Percentiles rank a stretch among this genome's conserved stretches.
These are phyloP conservation scores for Columba guinea DNA, from an alignment of 2,797 vertebrate genomes.

Conservation along the genomic window DNA sequence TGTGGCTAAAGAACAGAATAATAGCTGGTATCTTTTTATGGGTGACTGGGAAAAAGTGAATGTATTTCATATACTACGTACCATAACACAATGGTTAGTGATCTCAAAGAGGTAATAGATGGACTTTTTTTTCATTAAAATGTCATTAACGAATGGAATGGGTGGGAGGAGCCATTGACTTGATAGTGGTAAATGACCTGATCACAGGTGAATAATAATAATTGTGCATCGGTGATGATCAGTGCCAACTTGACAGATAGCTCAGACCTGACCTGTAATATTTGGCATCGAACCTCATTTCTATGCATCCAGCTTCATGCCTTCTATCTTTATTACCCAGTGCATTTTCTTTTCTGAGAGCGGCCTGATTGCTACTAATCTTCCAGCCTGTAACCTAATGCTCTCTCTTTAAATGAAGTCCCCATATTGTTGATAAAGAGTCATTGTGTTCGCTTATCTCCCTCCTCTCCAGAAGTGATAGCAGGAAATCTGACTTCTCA, in stretches of 20 bases:
- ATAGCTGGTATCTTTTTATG: slow-evolving; percentile 46
- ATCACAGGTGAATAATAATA: slow-evolving; percentile 56
- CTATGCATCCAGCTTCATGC: slow-evolving; percentile 42
- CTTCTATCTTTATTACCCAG: slow-evolving; percentile 61
- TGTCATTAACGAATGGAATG: slow-evolving; percentile 32
- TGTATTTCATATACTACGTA: slow-evolving; percentile 27
- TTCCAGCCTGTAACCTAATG: slow-evolving; percentile 56
- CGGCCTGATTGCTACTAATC: slow-evolving; percentile 60
- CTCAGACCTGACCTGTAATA: slow-evolving; percentile 33
- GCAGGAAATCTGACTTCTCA: slow-evolving; percentile 61
- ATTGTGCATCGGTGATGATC: slow-evolving; percentile 4
- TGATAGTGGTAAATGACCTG: slow-evolving; percentile 40
- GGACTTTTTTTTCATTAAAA: slow-evolving; percentile 50
- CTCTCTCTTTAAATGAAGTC: slow-evolving; percentile 64
- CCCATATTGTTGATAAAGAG: slow-evolving; percentile 61
- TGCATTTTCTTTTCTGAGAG: slow-evolving; percentile 54
- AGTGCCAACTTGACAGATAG: slow-evolving; percentile 46
- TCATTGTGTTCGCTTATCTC: slow-evolving; percentile 58
- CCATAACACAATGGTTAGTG: slow-evolving; percentile 25
- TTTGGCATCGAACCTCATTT: slow-evolving; percentile 60
- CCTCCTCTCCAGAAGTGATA: slow-evolving; percentile 51
- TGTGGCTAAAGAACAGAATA: slow-evolving; percentile 25
- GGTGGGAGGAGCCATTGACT: slow-evolving; percentile 39
- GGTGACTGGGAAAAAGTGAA: slow-evolving; percentile 26
- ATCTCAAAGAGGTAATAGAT: slow-evolving; percentile 24